phyloP scores from a whole-genome alignment of 2,113 vertebrate genomes.

The Macroglossus sobrinus region DNA sequence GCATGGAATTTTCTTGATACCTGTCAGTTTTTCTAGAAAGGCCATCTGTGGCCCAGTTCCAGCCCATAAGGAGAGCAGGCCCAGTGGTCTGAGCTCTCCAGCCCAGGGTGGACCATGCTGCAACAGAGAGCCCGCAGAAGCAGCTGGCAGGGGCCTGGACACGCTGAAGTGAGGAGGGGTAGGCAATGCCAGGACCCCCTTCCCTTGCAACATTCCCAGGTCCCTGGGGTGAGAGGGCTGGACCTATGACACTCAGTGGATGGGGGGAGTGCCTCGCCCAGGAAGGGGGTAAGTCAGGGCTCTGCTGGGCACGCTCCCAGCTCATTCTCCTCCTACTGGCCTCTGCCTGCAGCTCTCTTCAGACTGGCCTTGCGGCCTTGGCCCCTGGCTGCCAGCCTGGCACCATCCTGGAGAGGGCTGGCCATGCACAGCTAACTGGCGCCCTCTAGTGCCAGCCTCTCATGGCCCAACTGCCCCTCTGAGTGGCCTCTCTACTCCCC shows the following conservation, averaged over 20 bases:
- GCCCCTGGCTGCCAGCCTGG: rapidly evolving
- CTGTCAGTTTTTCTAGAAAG: background rate
- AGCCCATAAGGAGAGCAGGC: background rate
- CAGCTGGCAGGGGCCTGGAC: background rate
- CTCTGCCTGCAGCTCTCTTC: background rate
- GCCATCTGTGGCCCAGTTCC: background rate
- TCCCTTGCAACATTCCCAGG: background rate
- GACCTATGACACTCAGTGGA: background rate
- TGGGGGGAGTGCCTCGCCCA: too few species aligned
- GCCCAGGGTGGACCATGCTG: too few species aligned
- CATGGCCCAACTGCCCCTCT: background rate
- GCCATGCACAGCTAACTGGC: background rate
- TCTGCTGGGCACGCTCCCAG: background rate
- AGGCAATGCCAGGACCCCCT: too few species aligned
- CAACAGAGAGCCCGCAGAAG: background rate
- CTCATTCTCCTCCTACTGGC: background rate
- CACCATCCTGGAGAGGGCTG: rapidly evolving
- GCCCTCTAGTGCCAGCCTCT: conserved; percentile 62
- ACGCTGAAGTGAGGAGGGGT: background rate
- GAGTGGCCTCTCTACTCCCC: background rate
- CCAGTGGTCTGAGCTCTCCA: background rate
- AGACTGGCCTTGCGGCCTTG: background rate
- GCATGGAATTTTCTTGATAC: background rate
- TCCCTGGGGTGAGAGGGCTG: too few species aligned
- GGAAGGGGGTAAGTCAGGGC: background rate